These are phyloP conservation scores for Octopus sinensis DNA, from an alignment of 1,140 invertebrate species.

Conservation along the genomic window DNA sequence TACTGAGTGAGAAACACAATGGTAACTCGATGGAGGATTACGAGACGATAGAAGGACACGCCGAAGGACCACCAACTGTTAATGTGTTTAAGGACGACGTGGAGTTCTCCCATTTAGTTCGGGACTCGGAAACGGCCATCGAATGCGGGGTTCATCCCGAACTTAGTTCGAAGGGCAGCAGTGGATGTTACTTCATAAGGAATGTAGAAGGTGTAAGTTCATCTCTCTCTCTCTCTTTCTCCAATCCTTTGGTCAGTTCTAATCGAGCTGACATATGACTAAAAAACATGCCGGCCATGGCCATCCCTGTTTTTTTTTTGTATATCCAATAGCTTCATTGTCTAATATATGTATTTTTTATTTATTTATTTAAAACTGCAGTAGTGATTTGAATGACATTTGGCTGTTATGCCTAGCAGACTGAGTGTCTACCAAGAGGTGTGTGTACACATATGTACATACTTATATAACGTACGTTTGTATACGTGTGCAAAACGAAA, in stretches of 20 bases:
- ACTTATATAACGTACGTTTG: no score
- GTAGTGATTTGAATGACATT: no score
- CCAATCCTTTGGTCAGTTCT: background rate
- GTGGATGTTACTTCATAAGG: constrained; percentile 98
- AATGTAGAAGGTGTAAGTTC: constrained; percentile 74
- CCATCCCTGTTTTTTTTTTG: no score
- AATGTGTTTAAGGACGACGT: constrained; percentile 66
- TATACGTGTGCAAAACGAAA: no score
- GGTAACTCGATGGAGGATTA: background rate
- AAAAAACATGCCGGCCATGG: no score
- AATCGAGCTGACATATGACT: no score
- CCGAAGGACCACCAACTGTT: background rate
- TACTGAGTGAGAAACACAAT: background rate
- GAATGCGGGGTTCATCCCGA: constrained; percentile 88
- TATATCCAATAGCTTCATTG: no score
- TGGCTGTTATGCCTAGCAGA: no score
- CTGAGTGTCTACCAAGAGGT: no score
- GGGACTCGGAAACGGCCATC: constrained; percentile 88
- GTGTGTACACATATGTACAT: no score
- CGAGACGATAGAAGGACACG: background rate
- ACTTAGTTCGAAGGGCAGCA: constrained; percentile 91
- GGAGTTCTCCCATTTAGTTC: constrained; percentile 81
- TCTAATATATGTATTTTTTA: no score
- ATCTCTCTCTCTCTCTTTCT: background rate
- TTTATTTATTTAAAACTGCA: no score